phyloP scores from a whole-genome alignment of 2,888 invertebrate genomes.

The Lysandra bellargus region DNA sequence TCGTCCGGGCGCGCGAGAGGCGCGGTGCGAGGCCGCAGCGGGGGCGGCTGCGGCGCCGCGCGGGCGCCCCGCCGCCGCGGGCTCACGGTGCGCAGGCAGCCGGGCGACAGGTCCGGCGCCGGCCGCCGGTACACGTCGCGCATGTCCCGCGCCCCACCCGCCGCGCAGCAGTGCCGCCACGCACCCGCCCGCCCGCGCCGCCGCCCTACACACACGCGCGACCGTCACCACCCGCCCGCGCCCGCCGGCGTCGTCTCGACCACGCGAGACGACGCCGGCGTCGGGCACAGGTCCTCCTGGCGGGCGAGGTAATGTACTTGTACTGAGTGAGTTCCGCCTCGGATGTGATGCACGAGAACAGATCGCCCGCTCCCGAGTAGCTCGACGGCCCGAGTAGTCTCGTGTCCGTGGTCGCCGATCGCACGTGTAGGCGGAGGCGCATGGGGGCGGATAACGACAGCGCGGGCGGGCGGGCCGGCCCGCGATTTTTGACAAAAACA shows the following conservation, averaged over 20 bases:
- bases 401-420: slow-evolving; percentile 4
- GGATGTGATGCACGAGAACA: slow-evolving; percentile 1
- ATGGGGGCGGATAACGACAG: background rate
- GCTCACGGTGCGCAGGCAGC: slow-evolving; percentile 69
- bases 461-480: slow-evolving; percentile 17
- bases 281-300: background rate
- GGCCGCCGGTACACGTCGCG: slow-evolving; percentile 82
- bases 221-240: background rate
- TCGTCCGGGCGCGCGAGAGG: slow-evolving; percentile 48
- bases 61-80: slow-evolving; percentile 53
- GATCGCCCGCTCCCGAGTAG: slow-evolving; percentile 9
- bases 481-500: background rate
- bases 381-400: slow-evolving; percentile 15
- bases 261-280: background rate
- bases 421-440: slow-evolving; percentile 12
- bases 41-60: slow-evolving; percentile 54
- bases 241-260: background rate
- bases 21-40: slow-evolving; percentile 46
- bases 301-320: background rate
- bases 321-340: slow-evolving; percentile 1
- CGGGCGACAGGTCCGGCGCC: slow-evolving; percentile 68
- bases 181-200: slow-evolving; percentile 45
- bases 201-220: slow-evolving; percentile 46
- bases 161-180: slow-evolving; percentile 45
- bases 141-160: slow-evolving; percentile 57